A percentile compares a stretch with the other conserved stretches of the same genome.
These are phyloP conservation scores for Sylvietta virens DNA, from an alignment of 2,113 vertebrate genomes.

Conservation along the genomic window DNA sequence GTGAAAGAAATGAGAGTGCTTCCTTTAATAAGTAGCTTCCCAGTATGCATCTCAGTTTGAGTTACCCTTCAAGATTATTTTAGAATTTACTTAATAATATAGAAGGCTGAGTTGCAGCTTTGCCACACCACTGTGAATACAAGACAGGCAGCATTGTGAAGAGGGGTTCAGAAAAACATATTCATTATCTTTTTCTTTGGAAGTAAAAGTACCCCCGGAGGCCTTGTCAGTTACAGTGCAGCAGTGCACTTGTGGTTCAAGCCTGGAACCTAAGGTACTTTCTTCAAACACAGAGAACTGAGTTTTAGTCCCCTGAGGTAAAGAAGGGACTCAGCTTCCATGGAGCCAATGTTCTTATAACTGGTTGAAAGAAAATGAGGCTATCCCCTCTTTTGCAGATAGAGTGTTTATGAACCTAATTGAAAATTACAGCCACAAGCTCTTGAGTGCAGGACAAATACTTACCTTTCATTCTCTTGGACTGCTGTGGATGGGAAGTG, in stretches of 20 bases:
- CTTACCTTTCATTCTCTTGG: background rate
- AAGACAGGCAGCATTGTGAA: background rate
- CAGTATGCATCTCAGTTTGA: background rate
- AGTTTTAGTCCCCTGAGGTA: background rate
- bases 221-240: fast-evolving
- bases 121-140: background rate
- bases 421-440: background rate
- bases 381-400: background rate
- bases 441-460: background rate
- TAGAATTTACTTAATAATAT: background rate
- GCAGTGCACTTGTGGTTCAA: background rate
- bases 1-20: background rate
- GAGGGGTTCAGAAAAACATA: background rate
- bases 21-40: background rate
- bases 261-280: background rate
- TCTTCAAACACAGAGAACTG: background rate
- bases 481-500: background rate
- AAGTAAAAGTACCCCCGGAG: background rate
- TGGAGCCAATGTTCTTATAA: background rate
- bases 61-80: background rate
- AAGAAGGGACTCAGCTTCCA: background rate
- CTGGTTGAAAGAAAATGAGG: background rate
- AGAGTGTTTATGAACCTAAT: background rate
- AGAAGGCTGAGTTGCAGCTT: background rate
- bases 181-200: fast-evolving